These are phyloP conservation scores for Myotis daubentonii DNA, from an alignment of 2,797 vertebrate species.

Conservation along the genomic window DNA sequence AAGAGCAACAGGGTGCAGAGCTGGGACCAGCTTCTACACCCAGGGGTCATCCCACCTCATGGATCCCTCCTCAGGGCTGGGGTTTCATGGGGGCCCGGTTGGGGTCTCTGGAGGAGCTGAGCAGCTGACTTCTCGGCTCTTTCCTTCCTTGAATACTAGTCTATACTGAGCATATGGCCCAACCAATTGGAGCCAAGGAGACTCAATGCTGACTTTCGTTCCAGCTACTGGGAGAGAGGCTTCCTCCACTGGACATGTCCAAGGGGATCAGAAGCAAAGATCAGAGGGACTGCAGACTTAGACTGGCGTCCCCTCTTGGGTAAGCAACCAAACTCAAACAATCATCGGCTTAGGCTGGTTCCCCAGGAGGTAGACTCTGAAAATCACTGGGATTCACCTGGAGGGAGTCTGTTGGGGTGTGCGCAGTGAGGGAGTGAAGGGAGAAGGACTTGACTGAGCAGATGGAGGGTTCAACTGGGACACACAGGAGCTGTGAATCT, in stretches of 20 bases:
- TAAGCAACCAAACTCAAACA: not conserved
- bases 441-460: not conserved
- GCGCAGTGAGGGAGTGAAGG: not conserved
- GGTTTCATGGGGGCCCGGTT: not conserved
- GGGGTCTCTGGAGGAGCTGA: not conserved
- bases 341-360: not conserved
- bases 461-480: not conserved
- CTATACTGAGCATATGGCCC: not conserved
- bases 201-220: not conserved
- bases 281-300: not conserved
- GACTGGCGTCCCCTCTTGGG: not conserved
- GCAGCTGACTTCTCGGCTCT: not conserved
- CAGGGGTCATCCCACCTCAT: accelerated
- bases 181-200: not conserved
- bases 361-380: not conserved
- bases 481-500: not conserved
- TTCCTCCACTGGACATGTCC: not conserved
- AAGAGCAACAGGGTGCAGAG: not conserved
- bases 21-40: not conserved
- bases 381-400: not conserved
- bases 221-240: not conserved
- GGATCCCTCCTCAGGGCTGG: not conserved
- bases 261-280: not conserved
- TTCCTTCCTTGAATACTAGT: not conserved
- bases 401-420: not conserved